Evolutionary conservation across 2,888 invertebrate genomes (phyloP).

Genomic region (Molorchus minor): DNA sequence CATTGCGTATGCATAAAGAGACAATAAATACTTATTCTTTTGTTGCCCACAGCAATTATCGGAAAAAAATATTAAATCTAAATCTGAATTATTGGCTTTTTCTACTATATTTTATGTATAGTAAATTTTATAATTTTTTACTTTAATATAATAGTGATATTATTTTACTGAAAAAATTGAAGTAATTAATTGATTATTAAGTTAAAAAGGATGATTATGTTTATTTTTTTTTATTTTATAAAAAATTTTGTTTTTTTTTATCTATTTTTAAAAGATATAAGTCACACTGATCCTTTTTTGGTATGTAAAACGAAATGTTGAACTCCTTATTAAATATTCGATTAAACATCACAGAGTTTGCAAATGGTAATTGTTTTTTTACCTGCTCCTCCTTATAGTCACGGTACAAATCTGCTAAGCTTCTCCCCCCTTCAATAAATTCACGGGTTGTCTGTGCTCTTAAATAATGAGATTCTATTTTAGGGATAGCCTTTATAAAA

Average conservation of each 20-base stretch:
- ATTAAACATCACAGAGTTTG: background rate
- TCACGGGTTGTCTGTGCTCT: slow-evolving; percentile 44
- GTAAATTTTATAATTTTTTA: slow-evolving; percentile 14
- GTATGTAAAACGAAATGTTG: background rate
- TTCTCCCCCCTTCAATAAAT: slow-evolving; percentile 41
- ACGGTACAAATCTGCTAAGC: background rate
- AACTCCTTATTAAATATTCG: background rate
- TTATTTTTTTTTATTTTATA: background rate
- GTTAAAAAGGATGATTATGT: background rate
- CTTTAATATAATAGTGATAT: too few species aligned
- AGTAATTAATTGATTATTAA: background rate
- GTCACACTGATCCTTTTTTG: slow-evolving; percentile 12
- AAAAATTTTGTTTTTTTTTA: background rate
- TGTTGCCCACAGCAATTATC: slow-evolving; percentile 28
- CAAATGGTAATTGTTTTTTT: background rate
- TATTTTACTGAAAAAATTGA: too few species aligned
- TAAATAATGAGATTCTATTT: slow-evolving; percentile 44
- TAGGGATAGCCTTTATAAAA: slow-evolving; percentile 19
- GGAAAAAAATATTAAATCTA: slow-evolving; percentile 17
- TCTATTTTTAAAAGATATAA: background rate
- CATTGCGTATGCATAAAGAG: slow-evolving; percentile 15
- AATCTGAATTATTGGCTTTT: background rate
- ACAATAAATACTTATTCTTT: slow-evolving; percentile 22
- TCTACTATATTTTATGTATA: slow-evolving; percentile 7
- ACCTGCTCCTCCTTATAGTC: slow-evolving; percentile 1